Evolutionary conservation across 1,140 invertebrate species (phyloP).

Genomic region (Saxidomus purpurata): DNA sequence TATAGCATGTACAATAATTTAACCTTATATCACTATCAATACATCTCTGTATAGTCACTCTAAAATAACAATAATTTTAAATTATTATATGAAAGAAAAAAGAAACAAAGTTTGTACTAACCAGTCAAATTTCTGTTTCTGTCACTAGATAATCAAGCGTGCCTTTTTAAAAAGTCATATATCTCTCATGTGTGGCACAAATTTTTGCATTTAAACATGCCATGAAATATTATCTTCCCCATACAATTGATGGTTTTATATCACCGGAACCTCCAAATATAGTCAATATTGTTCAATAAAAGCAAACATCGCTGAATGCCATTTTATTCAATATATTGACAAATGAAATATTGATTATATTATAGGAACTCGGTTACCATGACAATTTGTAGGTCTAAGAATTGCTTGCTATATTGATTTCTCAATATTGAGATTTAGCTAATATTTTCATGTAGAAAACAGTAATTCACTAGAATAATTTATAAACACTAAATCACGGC

Average conservation of each 20-base stretch:
- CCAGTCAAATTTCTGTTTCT: not conserved
- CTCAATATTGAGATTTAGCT: slow-evolving; percentile 46
- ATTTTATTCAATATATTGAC: slow-evolving; percentile 63
- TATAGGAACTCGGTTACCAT: slow-evolving; percentile 55
- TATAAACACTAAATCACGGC: not conserved
- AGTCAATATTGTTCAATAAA: slow-evolving; percentile 33
- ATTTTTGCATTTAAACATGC: not conserved
- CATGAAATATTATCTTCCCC: slow-evolving; percentile 1
- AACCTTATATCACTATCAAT: too few relatives aligned
- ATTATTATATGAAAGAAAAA: too few relatives aligned
- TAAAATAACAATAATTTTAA: too few relatives aligned
- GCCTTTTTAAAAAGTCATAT: not conserved
- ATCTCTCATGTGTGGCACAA: not conserved
- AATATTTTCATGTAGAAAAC: slow-evolving; percentile 44
- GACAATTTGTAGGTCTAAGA: slow-evolving; percentile 58
- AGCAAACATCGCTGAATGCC: slow-evolving; percentile 32
- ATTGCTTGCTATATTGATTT: slow-evolving; percentile 50
- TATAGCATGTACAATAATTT: too few relatives aligned
- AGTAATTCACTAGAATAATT: slow-evolving; percentile 27
- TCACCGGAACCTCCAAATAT: slow-evolving; percentile 20
- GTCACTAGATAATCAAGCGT: not conserved
- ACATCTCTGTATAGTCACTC: too few relatives aligned
- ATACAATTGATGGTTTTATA: slow-evolving; percentile 44
- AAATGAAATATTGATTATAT: slow-evolving; percentile 63
- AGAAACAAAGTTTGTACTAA: not conserved